phyloP scores from a whole-genome alignment of 2,113 vertebrate genomes.

The Pionites leucogaster region DNA sequence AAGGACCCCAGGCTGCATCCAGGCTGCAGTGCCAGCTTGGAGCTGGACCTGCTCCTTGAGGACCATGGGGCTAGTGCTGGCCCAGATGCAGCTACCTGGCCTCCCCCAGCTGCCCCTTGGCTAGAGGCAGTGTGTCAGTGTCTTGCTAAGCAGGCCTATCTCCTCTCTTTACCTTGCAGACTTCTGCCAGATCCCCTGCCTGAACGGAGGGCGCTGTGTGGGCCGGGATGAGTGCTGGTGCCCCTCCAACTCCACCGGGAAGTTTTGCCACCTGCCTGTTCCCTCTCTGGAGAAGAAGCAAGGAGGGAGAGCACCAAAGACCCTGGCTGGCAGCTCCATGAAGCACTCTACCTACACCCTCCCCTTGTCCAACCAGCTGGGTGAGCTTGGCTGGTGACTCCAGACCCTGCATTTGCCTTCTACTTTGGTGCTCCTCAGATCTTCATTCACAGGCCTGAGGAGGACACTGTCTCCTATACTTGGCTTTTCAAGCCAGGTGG shows the following conservation, averaged over 20 bases:
- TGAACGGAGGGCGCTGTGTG: conserved; percentile 93
- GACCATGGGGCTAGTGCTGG: neutral
- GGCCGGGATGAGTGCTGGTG: conserved; percentile 94
- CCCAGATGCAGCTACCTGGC: neutral
- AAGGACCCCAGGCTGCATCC: neutral
- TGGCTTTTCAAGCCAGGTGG: neutral
- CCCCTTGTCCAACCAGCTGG: conserved; percentile 84
- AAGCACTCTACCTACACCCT: conserved; percentile 86
- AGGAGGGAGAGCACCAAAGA: conserved; percentile 20
- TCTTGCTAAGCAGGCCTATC: neutral
- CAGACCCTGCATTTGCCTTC: neutral
- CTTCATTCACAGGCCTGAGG: neutral
- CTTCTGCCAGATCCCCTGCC: conserved; percentile 92
- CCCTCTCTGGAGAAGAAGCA: conserved; percentile 57
- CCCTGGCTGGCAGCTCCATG: conserved; percentile 51
- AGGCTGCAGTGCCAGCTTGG: neutral
- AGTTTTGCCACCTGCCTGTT: conserved; percentile 90
- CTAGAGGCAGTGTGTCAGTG: neutral
- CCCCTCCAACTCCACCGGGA: conserved; percentile 88
- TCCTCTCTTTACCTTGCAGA: conserved; percentile 75
- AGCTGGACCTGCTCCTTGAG: neutral
- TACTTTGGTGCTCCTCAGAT: neutral
- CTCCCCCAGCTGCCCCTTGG: neutral
- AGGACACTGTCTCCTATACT: neutral
- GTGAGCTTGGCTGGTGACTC: conserved; percentile 47